Conservation (phyloP, 2,113 vertebrate genomes). For the Plectropomus leopardus region DNA sequence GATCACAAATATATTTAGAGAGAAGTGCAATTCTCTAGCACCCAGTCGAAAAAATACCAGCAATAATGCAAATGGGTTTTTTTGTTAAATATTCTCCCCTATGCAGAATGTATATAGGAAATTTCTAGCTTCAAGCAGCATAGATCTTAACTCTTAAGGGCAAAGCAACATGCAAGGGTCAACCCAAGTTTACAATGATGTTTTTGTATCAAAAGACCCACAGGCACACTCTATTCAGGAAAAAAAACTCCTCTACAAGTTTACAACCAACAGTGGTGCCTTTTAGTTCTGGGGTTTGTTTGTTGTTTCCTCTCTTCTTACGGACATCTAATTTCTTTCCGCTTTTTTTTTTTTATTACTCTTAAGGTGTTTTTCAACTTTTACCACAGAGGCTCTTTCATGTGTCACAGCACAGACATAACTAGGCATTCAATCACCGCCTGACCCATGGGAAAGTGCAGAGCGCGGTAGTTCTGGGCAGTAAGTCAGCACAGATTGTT, state of each 20-base stretch:
- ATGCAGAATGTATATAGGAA: constrained; percentile 29
- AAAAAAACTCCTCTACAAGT: constrained; percentile 56
- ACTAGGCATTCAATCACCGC: constrained; percentile 66
- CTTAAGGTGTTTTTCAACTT: constrained; percentile 64
- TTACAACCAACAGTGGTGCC: constrained; percentile 63
- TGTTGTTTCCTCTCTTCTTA: constrained; percentile 66
- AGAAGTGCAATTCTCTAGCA: not conserved
- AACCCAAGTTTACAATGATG: constrained; percentile 66
- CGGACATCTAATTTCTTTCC: constrained; percentile 53
- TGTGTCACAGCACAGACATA: constrained; percentile 65
- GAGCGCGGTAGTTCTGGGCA: constrained; percentile 62
- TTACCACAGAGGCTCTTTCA: constrained; percentile 75
- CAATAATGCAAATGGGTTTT: not conserved
- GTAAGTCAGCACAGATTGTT: constrained; percentile 75
- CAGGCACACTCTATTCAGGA: constrained; percentile 46
- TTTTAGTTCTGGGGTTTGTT: constrained; percentile 60
- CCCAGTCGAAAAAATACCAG: not conserved
- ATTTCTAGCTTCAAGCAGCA: constrained; percentile 51
- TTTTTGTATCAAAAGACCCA: constrained; percentile 64
- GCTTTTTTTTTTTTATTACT: constrained; percentile 45
- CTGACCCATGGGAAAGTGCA: constrained; percentile 67
- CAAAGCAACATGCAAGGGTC: constrained; percentile 64
- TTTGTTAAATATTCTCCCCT: not conserved
- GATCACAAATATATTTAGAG: not conserved
- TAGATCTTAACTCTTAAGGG: constrained; percentile 34